Percentiles rank a stretch among this genome's conserved stretches.
phyloP scores from a whole-genome alignment of 2,113 vertebrate species.

The Lutjanus erythropterus region DNA sequence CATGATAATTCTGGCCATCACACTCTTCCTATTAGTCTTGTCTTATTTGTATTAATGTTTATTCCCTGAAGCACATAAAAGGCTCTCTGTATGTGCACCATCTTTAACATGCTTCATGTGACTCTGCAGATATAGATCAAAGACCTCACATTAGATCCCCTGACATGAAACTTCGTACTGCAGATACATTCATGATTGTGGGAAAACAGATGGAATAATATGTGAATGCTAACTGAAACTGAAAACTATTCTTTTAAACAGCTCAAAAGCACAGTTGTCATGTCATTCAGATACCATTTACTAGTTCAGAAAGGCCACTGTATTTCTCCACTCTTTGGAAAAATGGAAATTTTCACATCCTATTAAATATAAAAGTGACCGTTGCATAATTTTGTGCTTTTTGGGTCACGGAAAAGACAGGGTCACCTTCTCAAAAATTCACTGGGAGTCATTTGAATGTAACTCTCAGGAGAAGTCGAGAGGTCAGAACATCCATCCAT shows the following conservation, averaged over 20 bases:
- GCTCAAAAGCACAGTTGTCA: neutral
- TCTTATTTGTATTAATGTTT: neutral
- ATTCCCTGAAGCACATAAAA: conserved; percentile 4
- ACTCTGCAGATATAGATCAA: conserved; percentile 29
- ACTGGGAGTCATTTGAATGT: no score
- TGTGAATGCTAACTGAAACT: conserved; percentile 3
- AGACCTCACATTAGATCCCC: neutral
- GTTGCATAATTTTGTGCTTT: neutral
- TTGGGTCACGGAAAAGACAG: neutral
- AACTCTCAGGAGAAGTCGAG: no score
- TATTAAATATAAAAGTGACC: neutral
- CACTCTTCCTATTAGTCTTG: neutral
- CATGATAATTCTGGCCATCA: neutral
- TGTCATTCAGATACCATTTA: neutral
- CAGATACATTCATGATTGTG: neutral
- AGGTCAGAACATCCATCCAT: conserved; percentile 27
- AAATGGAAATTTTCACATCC: neutral
- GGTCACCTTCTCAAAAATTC: conserved; percentile 9
- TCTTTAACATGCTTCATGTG: conserved; percentile 25
- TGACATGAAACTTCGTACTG: conserved; percentile 3
- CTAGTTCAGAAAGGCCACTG: neutral
- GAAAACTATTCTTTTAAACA: neutral
- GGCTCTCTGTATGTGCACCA: neutral
- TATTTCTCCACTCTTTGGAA: neutral
- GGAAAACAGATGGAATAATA: neutral